Percentiles rank a stretch among this genome's conserved stretches.
Evolutionary conservation across 1,140 invertebrate species (phyloP).

Genomic region (Drosophila athabasca): DNA sequence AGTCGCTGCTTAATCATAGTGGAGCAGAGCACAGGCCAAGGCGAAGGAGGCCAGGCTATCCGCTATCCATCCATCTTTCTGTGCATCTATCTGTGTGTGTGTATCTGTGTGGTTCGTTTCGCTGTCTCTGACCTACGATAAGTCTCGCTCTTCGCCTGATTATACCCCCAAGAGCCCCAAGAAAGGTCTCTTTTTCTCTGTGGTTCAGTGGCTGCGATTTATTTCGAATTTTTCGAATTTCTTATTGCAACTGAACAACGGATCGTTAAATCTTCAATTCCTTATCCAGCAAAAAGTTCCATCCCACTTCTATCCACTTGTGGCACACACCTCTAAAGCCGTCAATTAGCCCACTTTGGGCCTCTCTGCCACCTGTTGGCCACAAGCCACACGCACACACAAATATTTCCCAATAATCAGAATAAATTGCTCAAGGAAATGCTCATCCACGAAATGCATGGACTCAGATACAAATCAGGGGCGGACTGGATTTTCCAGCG

Average conservation of each 20-base stretch:
- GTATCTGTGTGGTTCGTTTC: slow-evolving; percentile 24
- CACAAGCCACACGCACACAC: slow-evolving; percentile 21
- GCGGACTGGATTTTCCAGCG: slow-evolving; percentile 33
- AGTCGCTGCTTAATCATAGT: slow-evolving; percentile 70
- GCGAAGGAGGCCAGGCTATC: slow-evolving; percentile 20
- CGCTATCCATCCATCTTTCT: slow-evolving; percentile 11
- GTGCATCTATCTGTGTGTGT: slow-evolving; percentile 13
- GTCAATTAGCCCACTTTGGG: slow-evolving; percentile 38
- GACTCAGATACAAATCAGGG: slow-evolving; percentile 51
- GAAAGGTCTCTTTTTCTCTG: slow-evolving; percentile 36
- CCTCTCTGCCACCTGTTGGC: slow-evolving; percentile 31
- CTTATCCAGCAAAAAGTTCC: too few species aligned
- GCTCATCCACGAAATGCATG: slow-evolving; percentile 13
- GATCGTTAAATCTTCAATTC: slow-evolving; percentile 6
- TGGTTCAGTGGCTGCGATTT: slow-evolving; percentile 4
- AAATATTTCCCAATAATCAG: slow-evolving; percentile 39
- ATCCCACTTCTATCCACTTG: not conserved
- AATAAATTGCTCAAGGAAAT: slow-evolving; percentile 14
- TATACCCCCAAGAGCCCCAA: slow-evolving; percentile 42
- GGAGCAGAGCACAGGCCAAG: slow-evolving; percentile 41
- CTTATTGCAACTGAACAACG: slow-evolving; percentile 6
- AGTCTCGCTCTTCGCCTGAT: slow-evolving; percentile 66
- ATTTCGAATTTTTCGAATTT: slow-evolving; percentile 8
- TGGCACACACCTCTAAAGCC: slow-evolving; percentile 6
- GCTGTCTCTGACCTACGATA: slow-evolving; percentile 74